phyloP scores from a whole-genome alignment of 1,140 invertebrate genomes.

The Paracyclopina nana region DNA sequence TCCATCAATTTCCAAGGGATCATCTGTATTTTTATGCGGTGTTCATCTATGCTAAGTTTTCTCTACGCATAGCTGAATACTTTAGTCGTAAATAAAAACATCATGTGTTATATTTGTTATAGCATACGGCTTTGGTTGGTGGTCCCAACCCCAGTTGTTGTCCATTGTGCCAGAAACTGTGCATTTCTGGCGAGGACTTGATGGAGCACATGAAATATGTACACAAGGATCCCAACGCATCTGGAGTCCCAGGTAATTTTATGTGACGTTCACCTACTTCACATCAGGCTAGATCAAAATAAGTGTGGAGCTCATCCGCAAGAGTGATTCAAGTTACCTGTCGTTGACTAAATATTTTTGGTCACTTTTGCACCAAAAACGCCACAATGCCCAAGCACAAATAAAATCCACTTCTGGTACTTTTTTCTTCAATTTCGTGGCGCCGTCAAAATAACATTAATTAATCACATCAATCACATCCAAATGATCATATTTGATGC shows the following conservation, averaged over 20 bases:
- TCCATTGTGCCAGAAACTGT: conserved; percentile 77
- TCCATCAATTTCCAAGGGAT: too few relatives aligned
- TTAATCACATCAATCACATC: too few relatives aligned
- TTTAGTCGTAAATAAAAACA: background rate
- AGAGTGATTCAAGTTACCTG: too few relatives aligned
- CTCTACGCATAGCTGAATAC: too few relatives aligned
- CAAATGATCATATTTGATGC: too few relatives aligned
- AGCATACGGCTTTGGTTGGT: conserved; percentile 27
- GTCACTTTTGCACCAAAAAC: background rate
- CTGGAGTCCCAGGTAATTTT: conserved; percentile 57
- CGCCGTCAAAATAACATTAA: too few relatives aligned
- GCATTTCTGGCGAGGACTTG: conserved; percentile 67
- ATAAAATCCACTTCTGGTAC: too few relatives aligned
- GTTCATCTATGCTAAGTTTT: too few relatives aligned
- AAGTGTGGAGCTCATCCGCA: too few relatives aligned
- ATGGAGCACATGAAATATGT: conserved; percentile 90
- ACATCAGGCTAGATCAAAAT: too few relatives aligned
- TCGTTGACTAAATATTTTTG: too few relatives aligned
- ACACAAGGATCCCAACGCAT: conserved; percentile 73
- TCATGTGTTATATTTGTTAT: background rate
- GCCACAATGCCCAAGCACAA: background rate
- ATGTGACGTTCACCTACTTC: background rate
- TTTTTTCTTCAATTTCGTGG: too few relatives aligned
- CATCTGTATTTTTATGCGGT: conserved; percentile 2
- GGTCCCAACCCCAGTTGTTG: conserved; percentile 57